These are phyloP conservation scores for Tenodera sinensis DNA, from an alignment of 2,888 invertebrate genomes.

Conservation along the genomic window DNA sequence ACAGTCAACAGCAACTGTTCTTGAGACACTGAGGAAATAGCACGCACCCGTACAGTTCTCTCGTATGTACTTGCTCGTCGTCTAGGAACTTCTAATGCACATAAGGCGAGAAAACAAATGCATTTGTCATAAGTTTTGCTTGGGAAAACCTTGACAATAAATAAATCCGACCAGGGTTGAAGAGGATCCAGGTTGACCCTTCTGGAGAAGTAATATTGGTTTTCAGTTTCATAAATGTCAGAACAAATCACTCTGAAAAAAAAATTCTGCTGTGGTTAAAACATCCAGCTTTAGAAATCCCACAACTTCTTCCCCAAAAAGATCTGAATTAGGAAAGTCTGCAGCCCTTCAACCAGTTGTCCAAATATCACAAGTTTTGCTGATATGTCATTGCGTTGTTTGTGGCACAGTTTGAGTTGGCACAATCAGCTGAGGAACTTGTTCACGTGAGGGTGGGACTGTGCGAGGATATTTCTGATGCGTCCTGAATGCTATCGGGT, in stretches of 20 bases:
- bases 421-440: not conserved
- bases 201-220: not conserved
- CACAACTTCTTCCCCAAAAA: not conserved
- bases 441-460: conserved; percentile 34
- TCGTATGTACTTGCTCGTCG: not conserved
- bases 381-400: not conserved
- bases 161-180: not conserved
- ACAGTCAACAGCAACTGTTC: not conserved
- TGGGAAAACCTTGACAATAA: not conserved
- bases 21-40: not conserved
- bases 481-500: conserved; percentile 58
- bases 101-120: not conserved
- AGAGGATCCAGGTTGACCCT: not conserved
- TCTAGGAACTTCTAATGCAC: not conserved
- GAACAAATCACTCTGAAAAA: not conserved
- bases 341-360: not conserved
- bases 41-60: not conserved
- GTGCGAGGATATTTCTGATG: conserved; percentile 40
- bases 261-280: not conserved
- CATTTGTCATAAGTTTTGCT: not conserved
- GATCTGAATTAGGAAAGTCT: not conserved
- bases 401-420: not conserved
- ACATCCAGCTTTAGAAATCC: not conserved
- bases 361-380: not conserved
- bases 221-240: not conserved